Evolutionary conservation across 2,797 vertebrate genomes (phyloP).

Genomic region (Rhadinocentrus ornatus): DNA sequence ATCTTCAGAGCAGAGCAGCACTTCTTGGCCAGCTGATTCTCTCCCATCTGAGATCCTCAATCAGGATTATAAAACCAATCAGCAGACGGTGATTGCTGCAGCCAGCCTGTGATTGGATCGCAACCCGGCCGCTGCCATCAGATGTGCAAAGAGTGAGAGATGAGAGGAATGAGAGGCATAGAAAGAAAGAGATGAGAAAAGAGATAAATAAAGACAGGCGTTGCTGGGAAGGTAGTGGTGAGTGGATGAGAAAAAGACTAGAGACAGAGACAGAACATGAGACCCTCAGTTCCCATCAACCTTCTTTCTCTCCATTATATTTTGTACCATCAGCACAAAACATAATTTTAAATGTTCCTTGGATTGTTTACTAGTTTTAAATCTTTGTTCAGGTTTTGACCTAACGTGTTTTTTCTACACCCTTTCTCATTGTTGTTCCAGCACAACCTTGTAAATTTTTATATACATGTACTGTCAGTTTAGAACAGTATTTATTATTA

Average conservation of each 20-base stretch:
- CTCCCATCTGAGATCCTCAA: slow-evolving; percentile 79
- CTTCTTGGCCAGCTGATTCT: slow-evolving; percentile 75
- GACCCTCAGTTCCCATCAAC: slow-evolving; percentile 44
- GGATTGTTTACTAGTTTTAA: slow-evolving; percentile 30
- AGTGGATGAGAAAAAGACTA: slow-evolving; percentile 37
- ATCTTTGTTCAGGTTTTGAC: slow-evolving; percentile 1
- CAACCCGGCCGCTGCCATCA: slow-evolving; percentile 60
- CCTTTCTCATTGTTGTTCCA: not conserved
- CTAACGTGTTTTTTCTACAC: slow-evolving; percentile 1
- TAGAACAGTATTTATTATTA: not conserved
- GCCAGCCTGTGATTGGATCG: slow-evolving; percentile 77
- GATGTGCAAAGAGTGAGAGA: slow-evolving; percentile 56
- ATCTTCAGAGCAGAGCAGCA: slow-evolving; percentile 57
- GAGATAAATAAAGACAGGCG: slow-evolving; percentile 70
- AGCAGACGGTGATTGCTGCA: slow-evolving; percentile 79
- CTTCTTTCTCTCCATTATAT: slow-evolving; percentile 31
- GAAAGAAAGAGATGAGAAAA: slow-evolving; percentile 60
- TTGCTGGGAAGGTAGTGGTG: slow-evolving; percentile 30
- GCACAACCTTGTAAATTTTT: not conserved
- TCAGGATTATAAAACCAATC: slow-evolving; percentile 85
- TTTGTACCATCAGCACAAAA: slow-evolving; percentile 17
- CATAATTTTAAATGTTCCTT: slow-evolving; percentile 25
- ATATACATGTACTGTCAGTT: slow-evolving; percentile 3
- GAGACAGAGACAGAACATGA: slow-evolving; percentile 30
- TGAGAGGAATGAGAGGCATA: slow-evolving; percentile 38